Conservation (phyloP, 2,888 invertebrate genomes). For the Orthosia gracilis region DNA sequence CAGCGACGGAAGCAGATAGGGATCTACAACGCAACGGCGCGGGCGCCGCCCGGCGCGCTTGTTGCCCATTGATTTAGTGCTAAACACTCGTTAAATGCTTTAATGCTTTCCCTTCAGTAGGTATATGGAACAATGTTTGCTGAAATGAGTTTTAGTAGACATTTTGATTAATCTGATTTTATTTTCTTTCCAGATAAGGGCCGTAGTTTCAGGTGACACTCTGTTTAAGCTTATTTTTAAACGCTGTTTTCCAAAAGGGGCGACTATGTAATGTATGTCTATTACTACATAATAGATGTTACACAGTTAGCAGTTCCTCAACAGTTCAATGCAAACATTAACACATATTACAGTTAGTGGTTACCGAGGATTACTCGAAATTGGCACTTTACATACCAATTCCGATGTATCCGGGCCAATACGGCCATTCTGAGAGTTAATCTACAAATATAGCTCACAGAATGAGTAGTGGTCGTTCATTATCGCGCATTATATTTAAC, state of each 20-base stretch:
- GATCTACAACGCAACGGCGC: conserved; percentile 78
- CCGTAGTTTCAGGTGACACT: not conserved
- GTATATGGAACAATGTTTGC: conserved; percentile 31
- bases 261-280: not conserved
- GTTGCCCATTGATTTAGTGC: conserved; percentile 84
- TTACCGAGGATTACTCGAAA: conserved; percentile 48
- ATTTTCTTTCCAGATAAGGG: not conserved
- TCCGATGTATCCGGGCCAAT: conserved; percentile 55
- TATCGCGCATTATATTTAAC: conserved; percentile 64
- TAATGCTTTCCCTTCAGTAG: conserved; percentile 53
- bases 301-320: conserved; percentile 8
- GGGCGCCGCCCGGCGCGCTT: conserved; percentile 63
- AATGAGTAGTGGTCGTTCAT: conserved; percentile 51
- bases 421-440: conserved; percentile 49
- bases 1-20: conserved; percentile 84
- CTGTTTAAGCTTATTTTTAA: not conserved
- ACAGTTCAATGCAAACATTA: conserved; percentile 18
- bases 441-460: conserved; percentile 46
- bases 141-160: conserved; percentile 31
- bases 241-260: too few relatives aligned
- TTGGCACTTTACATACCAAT: conserved; percentile 40
- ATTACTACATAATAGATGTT: conserved; percentile 1
- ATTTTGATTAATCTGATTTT: not conserved
- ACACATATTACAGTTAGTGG: conserved; percentile 25
- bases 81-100: conserved; percentile 80